A percentile compares a stretch with the other conserved stretches of the same genome.
Evolutionary conservation across 2,797 vertebrate genomes (phyloP).

Genomic region (Distichodus sexfasciatus): DNA sequence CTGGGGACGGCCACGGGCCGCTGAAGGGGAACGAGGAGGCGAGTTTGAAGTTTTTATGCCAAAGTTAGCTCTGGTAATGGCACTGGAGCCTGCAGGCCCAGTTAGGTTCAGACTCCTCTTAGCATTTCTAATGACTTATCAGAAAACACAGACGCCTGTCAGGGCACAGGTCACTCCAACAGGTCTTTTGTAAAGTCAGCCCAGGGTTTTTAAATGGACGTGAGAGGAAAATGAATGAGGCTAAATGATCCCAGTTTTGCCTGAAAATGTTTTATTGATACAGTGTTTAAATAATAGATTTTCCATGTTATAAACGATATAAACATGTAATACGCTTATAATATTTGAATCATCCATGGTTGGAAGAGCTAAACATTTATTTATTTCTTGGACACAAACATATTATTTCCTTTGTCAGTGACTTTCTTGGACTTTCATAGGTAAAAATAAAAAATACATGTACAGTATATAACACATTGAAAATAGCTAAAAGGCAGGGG

Average conservation of each 20-base stretch:
- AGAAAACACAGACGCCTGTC: conserved; percentile 26
- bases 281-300: too few species aligned
- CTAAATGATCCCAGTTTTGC: not conserved
- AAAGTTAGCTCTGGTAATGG: conserved; percentile 20
- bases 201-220: conserved; percentile 4
- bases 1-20: conserved; percentile 28
- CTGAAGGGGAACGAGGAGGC: conserved; percentile 43
- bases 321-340: too few species aligned
- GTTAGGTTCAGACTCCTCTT: conserved; percentile 42
- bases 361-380: too few species aligned
- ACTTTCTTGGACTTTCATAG: too few species aligned
- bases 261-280: too few species aligned
- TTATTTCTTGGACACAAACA: too few species aligned
- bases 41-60: conserved; percentile 40
- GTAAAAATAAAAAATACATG: too few species aligned
- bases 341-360: too few species aligned
- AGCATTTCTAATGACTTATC: conserved; percentile 42
- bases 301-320: too few species aligned
- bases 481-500: too few species aligned
- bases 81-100: conserved; percentile 43
- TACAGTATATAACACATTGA: too few species aligned
- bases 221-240: conserved; percentile 12
- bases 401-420: too few species aligned
- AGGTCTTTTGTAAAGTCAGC: conserved; percentile 9
- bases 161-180: conserved; percentile 15